Conservation (phyloP, 2,113 vertebrate genomes). For the Glaucomys volans region DNA sequence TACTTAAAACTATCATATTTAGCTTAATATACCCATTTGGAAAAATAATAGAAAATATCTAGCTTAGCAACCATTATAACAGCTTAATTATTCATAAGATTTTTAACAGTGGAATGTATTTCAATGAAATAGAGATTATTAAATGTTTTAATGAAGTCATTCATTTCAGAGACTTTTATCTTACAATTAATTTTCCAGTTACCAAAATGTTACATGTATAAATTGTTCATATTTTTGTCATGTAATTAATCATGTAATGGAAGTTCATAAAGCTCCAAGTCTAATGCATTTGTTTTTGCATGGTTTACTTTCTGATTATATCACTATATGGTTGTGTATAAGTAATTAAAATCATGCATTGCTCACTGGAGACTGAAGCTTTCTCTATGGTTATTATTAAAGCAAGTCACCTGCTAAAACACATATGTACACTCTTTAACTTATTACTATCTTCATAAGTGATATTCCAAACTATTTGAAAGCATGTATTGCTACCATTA, state of each 20-base stretch:
- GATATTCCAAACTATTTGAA: background rate
- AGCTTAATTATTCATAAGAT: constrained; percentile 70
- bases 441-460: constrained; percentile 19
- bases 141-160: constrained; percentile 70
- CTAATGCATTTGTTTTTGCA: constrained; percentile 53
- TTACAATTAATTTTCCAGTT: constrained; percentile 73
- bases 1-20: constrained; percentile 59
- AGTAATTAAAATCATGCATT: constrained; percentile 38
- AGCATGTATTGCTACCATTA: background rate
- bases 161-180: constrained; percentile 71
- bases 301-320: constrained; percentile 13
- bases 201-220: constrained; percentile 76
- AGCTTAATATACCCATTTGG: constrained; percentile 54
- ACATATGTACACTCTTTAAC: background rate
- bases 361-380: background rate
- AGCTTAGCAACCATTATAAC: constrained; percentile 62
- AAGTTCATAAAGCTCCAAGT: constrained; percentile 35
- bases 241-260: constrained; percentile 74
- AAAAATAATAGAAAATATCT: constrained; percentile 66
- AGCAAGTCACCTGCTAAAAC: background rate
- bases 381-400: background rate
- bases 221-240: constrained; percentile 70
- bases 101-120: constrained; percentile 73
- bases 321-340: background rate
- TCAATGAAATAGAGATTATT: constrained; percentile 69